phyloP scores from a whole-genome alignment of 2,113 vertebrate species.

The Prochilodus magdalenae region DNA sequence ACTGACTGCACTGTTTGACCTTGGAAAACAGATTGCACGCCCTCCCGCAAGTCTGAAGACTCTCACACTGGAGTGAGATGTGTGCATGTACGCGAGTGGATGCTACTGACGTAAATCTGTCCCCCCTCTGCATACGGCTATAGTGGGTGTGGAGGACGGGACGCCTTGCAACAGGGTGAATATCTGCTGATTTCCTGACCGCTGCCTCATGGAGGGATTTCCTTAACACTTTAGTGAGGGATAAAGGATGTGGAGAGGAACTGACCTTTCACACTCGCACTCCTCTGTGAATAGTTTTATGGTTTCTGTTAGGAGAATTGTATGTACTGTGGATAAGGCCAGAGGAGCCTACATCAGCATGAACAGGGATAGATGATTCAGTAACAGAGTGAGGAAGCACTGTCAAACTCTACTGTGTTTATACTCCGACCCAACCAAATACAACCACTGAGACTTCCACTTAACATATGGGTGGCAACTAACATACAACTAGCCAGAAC shows the following conservation, averaged over 20 bases:
- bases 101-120: conserved; percentile 36
- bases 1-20: conserved; percentile 10
- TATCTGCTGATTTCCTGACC: conserved; percentile 34
- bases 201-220: background rate
- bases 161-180: conserved; percentile 25
- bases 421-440: too few relatives aligned
- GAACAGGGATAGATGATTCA: background rate
- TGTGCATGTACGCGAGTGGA: background rate
- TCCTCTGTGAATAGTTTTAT: conserved; percentile 6
- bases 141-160: background rate
- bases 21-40: conserved; percentile 8
- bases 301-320: background rate
- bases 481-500: too few relatives aligned
- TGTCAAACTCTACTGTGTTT: too few relatives aligned
- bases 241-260: conserved; percentile 12
- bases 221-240: conserved; percentile 7
- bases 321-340: background rate
- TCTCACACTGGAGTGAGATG: conserved; percentile 16
- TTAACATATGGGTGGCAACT: too few relatives aligned
- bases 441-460: too few relatives aligned
- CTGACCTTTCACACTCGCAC: background rate
- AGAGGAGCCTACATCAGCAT: background rate
- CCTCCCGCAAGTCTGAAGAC: background rate
- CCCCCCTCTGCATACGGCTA: background rate
- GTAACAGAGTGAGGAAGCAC: background rate